Percentiles rank a stretch among this genome's conserved stretches.
Conservation (phyloP, 1,140 invertebrate species). For the Drusus annulatus region DNA sequence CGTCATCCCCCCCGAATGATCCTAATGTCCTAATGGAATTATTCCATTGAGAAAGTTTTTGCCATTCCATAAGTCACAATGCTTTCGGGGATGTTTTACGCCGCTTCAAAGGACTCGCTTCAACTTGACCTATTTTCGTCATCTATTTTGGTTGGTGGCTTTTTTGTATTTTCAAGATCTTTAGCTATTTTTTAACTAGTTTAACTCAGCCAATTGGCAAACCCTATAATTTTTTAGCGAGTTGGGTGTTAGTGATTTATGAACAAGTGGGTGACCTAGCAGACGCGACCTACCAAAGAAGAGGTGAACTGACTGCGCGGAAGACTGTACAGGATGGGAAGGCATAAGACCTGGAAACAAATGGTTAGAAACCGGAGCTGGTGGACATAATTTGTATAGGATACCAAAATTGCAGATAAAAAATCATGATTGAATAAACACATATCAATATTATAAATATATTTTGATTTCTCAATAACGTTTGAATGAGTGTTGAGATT, state of each 20-base stretch:
- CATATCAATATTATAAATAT: too few relatives aligned
- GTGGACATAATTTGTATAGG: too few relatives aligned
- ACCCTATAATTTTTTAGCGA: background rate
- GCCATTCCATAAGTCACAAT: slow-evolving; percentile 23
- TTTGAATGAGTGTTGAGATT: too few relatives aligned
- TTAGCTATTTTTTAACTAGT: background rate
- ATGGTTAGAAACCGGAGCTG: too few relatives aligned
- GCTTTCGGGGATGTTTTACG: background rate
- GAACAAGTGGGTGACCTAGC: background rate
- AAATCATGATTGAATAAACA: too few relatives aligned
- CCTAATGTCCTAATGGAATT: slow-evolving; percentile 7
- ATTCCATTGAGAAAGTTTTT: slow-evolving; percentile 31
- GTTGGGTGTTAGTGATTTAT: background rate
- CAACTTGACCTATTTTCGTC: slow-evolving; percentile 31
- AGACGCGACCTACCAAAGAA: background rate
- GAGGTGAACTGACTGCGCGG: too few relatives aligned
- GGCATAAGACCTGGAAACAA: too few relatives aligned
- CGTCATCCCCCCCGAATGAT: slow-evolving; percentile 9
- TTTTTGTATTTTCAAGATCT: background rate
- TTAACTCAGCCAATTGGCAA: background rate
- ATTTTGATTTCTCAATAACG: too few relatives aligned
- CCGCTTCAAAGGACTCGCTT: slow-evolving; percentile 6
- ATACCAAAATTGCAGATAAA: too few relatives aligned
- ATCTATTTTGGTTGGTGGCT: background rate
- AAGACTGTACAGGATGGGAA: too few relatives aligned